phyloP scores from a whole-genome alignment of 2,797 vertebrate species.

The Falco cherrug region DNA sequence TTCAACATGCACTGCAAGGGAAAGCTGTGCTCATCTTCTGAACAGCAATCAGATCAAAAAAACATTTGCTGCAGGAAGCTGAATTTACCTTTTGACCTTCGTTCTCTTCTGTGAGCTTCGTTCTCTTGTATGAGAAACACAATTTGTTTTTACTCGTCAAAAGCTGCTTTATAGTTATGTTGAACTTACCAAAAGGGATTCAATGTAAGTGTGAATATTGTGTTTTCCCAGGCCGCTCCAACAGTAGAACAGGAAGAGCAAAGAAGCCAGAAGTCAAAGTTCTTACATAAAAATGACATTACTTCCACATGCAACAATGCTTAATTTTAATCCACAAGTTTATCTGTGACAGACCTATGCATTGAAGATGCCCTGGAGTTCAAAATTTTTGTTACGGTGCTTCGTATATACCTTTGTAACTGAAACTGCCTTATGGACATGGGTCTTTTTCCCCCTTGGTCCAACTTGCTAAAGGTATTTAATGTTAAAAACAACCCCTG shows the following conservation, averaged over 20 bases:
- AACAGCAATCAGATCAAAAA: slow-evolving; percentile 31
- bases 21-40: background rate
- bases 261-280: slow-evolving; percentile 18
- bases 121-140: background rate
- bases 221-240: slow-evolving; percentile 12
- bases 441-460: background rate
- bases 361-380: background rate
- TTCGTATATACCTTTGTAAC: background rate
- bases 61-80: background rate
- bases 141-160: slow-evolving; percentile 20
- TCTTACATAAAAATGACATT: background rate
- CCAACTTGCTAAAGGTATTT: background rate
- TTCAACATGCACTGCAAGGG: background rate
- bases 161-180: background rate
- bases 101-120: background rate
- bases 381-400: background rate
- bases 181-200: background rate
- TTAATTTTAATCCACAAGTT: background rate
- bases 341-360: background rate
- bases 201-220: background rate
- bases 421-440: background rate
- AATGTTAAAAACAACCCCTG: background rate
- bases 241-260: background rate
- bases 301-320: background rate
- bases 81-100: slow-evolving; percentile 42